Evolutionary conservation across 1,140 invertebrate species (phyloP).

Genomic region (Lasaia peninsularis): DNA sequence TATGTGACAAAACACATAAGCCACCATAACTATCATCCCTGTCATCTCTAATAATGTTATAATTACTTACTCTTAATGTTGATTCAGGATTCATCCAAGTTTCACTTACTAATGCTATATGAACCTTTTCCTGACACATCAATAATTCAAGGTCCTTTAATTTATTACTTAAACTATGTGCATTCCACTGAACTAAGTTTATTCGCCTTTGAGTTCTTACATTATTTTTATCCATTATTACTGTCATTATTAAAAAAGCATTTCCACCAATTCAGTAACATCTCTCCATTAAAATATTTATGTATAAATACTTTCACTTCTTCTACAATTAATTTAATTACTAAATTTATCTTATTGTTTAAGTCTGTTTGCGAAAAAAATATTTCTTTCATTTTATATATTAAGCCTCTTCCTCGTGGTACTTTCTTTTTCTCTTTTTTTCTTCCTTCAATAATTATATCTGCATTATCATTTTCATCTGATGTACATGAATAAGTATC

Average conservation of each 20-base stretch:
- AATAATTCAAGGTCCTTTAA: neutral
- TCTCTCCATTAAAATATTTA: neutral
- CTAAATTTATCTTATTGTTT: neutral
- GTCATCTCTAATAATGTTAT: neutral
- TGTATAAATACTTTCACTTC: neutral
- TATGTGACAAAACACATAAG: neutral
- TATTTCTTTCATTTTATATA: neutral
- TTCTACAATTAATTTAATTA: neutral
- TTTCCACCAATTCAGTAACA: neutral
- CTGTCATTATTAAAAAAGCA: too few relatives aligned
- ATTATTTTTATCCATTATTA: neutral
- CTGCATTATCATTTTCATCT: neutral
- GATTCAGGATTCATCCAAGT: neutral
- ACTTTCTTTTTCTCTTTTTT: neutral
- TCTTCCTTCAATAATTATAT: neutral
- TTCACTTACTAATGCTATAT: neutral
- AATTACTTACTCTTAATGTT: neutral
- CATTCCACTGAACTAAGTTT: neutral
- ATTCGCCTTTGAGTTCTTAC: neutral
- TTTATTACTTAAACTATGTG: neutral
- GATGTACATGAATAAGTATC: neutral
- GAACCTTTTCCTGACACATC: neutral
- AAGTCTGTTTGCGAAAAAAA: neutral
- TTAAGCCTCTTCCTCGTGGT: neutral
- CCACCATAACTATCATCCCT: neutral